Base-by-base conservation (phyloP, 2,888 invertebrate genomes). In the Spialia ferax region DNA sequence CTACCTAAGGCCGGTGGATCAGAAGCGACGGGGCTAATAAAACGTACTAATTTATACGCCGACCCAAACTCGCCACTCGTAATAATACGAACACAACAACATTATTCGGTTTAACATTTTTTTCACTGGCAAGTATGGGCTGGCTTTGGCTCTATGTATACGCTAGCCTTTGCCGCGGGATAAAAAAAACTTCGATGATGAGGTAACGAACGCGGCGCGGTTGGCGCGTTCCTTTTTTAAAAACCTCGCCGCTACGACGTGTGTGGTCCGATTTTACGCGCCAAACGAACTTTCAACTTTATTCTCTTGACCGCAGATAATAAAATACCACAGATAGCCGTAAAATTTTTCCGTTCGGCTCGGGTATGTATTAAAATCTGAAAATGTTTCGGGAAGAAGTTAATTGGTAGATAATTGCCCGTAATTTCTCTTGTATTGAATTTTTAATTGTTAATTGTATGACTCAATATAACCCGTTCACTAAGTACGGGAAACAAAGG, bases 161-260 rank as follows among this genome's bases (percentile, higher is more conserved):
- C 57, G 82, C 88, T 90, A 89, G 89, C 84, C 84, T 76, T 74
- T 75, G 81, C 79, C 80, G 85, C 84, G 73, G 82, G 83, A 78
- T 82, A 87, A 87, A 89, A n/a, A 89, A 81, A 89, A 87, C 56
- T 79, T 83, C 87, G 85, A 86, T 87, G 91, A 91, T 92, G 92
- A 92, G 91, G 92, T 90, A 92, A 92, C 93, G 91, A 91, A 89
- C 89, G 89, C 88, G 89, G 90, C 89, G 88, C 91, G 89, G 87
- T 90, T 88, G 80, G 86, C 80, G 87, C 88, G 88, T 93, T 91
- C 91, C 85, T 93, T 93, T 93, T 92, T 93, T 89, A 89, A 90
- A 89, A 86, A 80, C 82, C 81, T 79, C 79, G 80, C 82, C 84
- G 84, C 83, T 73, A 77, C 91, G 81, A 85, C 92, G 92, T 93